Evolutionary conservation across 2,113 vertebrate genomes (phyloP), one percentile per base, ranked within the genome.

Genomic region (Electrona antarctica): DNA sequence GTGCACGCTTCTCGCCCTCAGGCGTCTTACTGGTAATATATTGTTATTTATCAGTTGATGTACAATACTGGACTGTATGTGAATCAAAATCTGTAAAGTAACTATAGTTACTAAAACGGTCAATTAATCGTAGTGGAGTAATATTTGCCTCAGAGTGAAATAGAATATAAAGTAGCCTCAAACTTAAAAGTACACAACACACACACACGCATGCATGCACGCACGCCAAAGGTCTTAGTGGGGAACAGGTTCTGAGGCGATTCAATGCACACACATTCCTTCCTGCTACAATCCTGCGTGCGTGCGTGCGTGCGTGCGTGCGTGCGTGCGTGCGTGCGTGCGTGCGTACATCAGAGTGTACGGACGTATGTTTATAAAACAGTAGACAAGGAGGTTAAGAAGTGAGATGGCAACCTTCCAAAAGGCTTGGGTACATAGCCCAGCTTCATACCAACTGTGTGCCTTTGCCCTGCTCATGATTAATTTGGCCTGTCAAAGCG

Each of bases 401-500:
- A 85, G 75, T 62, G 80, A 89, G 81, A 83, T 83, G 85, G 89
- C 82, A 28, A 64, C 67, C 65, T 73, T 84, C 86, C 87, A 89
- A 7, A 71, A 5, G 67, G 33, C 59, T 47, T 8, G 58, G 61
- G 66, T 66, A 78, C 77, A 86, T 60, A 84, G 74, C 55, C 13
- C 80, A 73, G 81, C 60, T 80, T 87, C 83, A 80, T 76, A 79
- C 77, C 59, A 3, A 60, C 74, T 21, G 65, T 12, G 52, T 14
- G 54, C 67, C 57, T 76, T 72, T 67, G 69, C 78, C 73, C 41
- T 2, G 59, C 72, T 52, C 15, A 28, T 88, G 86, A 90, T 90
- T 90, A 82, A 90, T 91, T 79, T 83, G 73, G 81, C 75, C 88
- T 89, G 86, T 90, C 90, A 89, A 82, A 85, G 73, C 28, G 69